These are phyloP conservation scores for Megamerina dolium DNA, from an alignment of 2,888 invertebrate genomes.

Conservation along the genomic window DNA sequence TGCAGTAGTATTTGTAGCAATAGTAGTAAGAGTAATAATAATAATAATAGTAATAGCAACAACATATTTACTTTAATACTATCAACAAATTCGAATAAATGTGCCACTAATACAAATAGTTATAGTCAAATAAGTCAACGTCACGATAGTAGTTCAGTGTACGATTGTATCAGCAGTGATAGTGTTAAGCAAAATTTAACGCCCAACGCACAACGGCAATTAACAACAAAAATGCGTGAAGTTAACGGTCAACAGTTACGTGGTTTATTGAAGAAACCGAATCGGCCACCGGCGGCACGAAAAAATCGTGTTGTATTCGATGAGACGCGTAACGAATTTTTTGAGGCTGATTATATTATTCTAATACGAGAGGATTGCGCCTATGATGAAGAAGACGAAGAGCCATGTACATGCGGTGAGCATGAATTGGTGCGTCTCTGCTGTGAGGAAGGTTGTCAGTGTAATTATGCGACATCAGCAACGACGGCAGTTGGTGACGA, in stretches of 20 bases:
- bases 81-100: too few species aligned
- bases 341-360: constrained; percentile 88
- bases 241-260: constrained; percentile 48
- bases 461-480: constrained; percentile 47
- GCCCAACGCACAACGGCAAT: not conserved
- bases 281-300: constrained; percentile 59
- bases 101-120: too few species aligned
- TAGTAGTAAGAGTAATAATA: not conserved
- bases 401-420: constrained; percentile 68
- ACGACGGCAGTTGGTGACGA: constrained; percentile 33
- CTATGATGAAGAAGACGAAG: constrained; percentile 72
- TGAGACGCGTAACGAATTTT: constrained; percentile 83
- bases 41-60: constrained; percentile 2
- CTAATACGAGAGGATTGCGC: constrained; percentile 82
- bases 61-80: too few species aligned
- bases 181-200: constrained; percentile 10
- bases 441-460: constrained; percentile 64
- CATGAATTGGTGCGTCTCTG: constrained; percentile 60
- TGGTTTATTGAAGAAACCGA: constrained; percentile 66
- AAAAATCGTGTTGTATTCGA: constrained; percentile 82
- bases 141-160: constrained; percentile 2
- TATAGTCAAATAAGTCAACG: constrained; percentile 12
- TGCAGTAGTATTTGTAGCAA: not conserved
- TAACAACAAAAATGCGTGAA: constrained; percentile 51
- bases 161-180: constrained; percentile 4